These are phyloP conservation scores for Drosophila albomicans DNA, from an alignment of 1,140 invertebrate genomes.

Conservation along the genomic window DNA sequence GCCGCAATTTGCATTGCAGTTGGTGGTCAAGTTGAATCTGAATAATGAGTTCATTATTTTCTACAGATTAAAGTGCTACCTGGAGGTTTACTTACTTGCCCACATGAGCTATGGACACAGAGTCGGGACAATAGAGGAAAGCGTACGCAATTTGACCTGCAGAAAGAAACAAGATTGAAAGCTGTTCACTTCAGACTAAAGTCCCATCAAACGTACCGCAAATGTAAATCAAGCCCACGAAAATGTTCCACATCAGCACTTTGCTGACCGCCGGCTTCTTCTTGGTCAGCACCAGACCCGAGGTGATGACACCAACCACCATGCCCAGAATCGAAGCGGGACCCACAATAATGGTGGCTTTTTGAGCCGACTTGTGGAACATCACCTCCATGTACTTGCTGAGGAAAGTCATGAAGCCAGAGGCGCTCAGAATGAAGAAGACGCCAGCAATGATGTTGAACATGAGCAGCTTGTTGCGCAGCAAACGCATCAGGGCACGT, in stretches of 20 bases:
- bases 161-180: neutral
- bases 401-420: conserved; percentile 89
- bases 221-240: conserved; percentile 87
- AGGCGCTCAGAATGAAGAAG: conserved; percentile 88
- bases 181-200: conserved; percentile 53
- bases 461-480: conserved; percentile 87
- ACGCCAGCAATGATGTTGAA: conserved; percentile 87
- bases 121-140: conserved; percentile 87
- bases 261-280: conserved; percentile 87
- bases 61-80: neutral
- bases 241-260: conserved; percentile 88
- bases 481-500: conserved; percentile 86
- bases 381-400: conserved; percentile 91
- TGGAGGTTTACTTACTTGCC: conserved; percentile 63
- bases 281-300: conserved; percentile 88
- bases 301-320: conserved; percentile 88
- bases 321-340: conserved; percentile 86
- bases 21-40: conserved; percentile 86
- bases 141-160: conserved; percentile 86
- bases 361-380: conserved; percentile 88
- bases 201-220: conserved; percentile 85
- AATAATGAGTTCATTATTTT: no score
- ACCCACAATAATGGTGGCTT: conserved; percentile 88
- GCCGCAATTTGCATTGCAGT: conserved; percentile 86
- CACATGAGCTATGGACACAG: conserved; percentile 49